Percentiles rank a stretch among this genome's conserved stretches.
Conservation (phyloP, 2,888 invertebrate species). For the Poecilobothrus nobilitatus region DNA sequence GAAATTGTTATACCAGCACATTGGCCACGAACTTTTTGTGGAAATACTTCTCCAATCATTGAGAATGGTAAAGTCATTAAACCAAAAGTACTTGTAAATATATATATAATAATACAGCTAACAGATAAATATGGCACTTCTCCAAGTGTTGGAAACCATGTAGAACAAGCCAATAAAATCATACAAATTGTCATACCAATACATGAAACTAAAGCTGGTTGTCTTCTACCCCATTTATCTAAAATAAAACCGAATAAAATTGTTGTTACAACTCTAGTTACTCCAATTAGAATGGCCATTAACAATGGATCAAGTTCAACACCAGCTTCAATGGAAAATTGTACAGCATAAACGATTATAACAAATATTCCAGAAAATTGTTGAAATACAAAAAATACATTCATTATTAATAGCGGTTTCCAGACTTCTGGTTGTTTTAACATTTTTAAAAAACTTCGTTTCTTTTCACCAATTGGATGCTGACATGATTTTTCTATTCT, state of each 20-base stretch:
- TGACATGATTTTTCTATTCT: slow-evolving; percentile 23
- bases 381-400: slow-evolving; percentile 56
- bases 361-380: slow-evolving; percentile 67
- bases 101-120: slow-evolving; percentile 35
- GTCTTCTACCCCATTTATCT: slow-evolving; percentile 54
- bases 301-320: slow-evolving; percentile 55
- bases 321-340: slow-evolving; percentile 55
- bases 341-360: slow-evolving; percentile 62
- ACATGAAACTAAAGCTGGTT: slow-evolving; percentile 57
- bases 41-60: slow-evolving; percentile 65
- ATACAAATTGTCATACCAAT: slow-evolving; percentile 54
- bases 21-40: slow-evolving; percentile 52
- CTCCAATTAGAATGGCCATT: slow-evolving; percentile 57
- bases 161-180: slow-evolving; percentile 47
- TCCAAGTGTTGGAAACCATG: slow-evolving; percentile 34
- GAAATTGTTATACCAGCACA: slow-evolving; percentile 60
- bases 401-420: slow-evolving; percentile 46
- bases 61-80: slow-evolving; percentile 61
- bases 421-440: slow-evolving; percentile 38
- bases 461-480: slow-evolving; percentile 21
- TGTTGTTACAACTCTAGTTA: slow-evolving; percentile 54
- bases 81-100: slow-evolving; percentile 47
- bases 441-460: slow-evolving; percentile 19
- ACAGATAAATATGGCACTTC: slow-evolving; percentile 34
- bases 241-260: slow-evolving; percentile 55